Evolutionary conservation across 2,888 invertebrate species (phyloP).

Genomic region (Gari tellinella): DNA sequence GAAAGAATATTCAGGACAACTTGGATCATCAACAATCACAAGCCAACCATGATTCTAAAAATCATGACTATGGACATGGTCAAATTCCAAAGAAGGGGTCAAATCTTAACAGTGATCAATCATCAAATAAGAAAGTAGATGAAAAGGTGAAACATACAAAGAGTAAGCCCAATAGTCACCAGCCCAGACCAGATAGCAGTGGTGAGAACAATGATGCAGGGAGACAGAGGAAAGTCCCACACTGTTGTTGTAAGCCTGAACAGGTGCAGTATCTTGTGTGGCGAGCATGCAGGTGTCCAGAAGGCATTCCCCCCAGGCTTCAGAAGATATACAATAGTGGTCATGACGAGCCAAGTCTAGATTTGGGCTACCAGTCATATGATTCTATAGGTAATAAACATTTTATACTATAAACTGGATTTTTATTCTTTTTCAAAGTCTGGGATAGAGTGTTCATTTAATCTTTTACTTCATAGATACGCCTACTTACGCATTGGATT

Average conservation of each 20-base stretch:
- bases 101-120: not conserved
- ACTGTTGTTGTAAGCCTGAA: slow-evolving; percentile 32
- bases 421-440: slow-evolving; percentile 24
- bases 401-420: not conserved
- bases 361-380: slow-evolving; percentile 54
- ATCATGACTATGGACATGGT: too few relatives aligned
- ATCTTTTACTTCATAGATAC: not conserved
- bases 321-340: slow-evolving; percentile 11
- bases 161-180: not conserved
- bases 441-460: too few relatives aligned
- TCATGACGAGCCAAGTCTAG: slow-evolving; percentile 30
- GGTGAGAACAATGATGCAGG: not conserved
- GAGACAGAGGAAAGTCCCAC: not conserved
- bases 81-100: too few relatives aligned
- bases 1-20: too few relatives aligned
- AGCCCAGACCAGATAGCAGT: not conserved
- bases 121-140: not conserved
- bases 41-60: too few relatives aligned
- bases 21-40: too few relatives aligned
- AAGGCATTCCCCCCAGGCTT: slow-evolving; percentile 25
- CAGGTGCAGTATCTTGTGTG: slow-evolving; percentile 38
- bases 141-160: not conserved
- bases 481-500: not conserved
- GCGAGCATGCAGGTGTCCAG: slow-evolving; percentile 39
- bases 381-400: slow-evolving; percentile 53